Percentiles rank a stretch among this genome's conserved stretches.
phyloP scores from a whole-genome alignment of 2,888 invertebrate species.

The Gasteruption jaculator region DNA sequence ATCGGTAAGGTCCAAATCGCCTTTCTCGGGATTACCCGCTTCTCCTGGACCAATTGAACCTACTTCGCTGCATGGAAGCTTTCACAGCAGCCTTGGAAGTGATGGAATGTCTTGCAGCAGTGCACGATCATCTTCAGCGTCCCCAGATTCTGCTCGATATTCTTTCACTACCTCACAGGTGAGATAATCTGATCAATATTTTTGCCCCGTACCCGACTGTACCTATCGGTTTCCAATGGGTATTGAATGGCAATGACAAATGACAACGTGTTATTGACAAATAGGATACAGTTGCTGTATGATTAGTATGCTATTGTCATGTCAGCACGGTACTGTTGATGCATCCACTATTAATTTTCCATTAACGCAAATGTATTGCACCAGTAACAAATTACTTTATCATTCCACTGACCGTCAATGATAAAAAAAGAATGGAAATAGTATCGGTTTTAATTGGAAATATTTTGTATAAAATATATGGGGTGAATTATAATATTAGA shows the following conservation, averaged over 20 bases:
- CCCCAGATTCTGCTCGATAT: conserved; percentile 48
- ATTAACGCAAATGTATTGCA: too few relatives aligned
- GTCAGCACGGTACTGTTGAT: too few relatives aligned
- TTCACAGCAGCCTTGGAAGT: conserved; percentile 48
- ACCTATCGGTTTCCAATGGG: too few relatives aligned
- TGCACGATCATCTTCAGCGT: conserved; percentile 48
- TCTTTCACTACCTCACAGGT: conserved; percentile 48
- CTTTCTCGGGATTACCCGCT: conserved; percentile 47
- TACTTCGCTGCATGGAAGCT: conserved; percentile 48
- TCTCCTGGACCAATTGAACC: conserved; percentile 44
- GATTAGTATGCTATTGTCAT: too few relatives aligned
- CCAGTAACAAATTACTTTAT: too few relatives aligned
- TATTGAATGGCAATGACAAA: not conserved
- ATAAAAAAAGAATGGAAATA: too few relatives aligned
- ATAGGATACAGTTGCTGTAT: not conserved
- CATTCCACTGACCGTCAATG: too few relatives aligned
- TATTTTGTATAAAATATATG: too few relatives aligned
- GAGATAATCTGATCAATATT: conserved; percentile 11
- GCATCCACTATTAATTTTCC: too few relatives aligned
- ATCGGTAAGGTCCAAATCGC: conserved; percentile 49
- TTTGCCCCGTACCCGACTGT: too few relatives aligned
- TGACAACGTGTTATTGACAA: not conserved
- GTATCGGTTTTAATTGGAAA: too few relatives aligned
- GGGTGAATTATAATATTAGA: too few relatives aligned
- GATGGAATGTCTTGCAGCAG: conserved; percentile 51